These are phyloP conservation scores for Lampris megalopsis DNA, from an alignment of 2,113 vertebrate genomes.

Conservation along the genomic window DNA sequence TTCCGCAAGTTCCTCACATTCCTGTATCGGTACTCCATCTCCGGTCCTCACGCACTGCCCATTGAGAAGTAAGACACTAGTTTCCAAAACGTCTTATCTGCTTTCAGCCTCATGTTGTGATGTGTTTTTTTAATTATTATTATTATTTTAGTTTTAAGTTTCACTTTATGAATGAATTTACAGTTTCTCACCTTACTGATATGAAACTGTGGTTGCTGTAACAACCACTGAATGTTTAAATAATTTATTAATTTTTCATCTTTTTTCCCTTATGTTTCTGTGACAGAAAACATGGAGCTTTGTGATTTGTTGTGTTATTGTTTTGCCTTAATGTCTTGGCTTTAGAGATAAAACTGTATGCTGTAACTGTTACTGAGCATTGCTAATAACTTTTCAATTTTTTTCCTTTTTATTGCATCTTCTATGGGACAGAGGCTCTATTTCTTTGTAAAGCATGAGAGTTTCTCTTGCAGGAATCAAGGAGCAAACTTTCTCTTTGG, in stretches of 20 bases:
- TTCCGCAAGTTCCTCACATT: slow-evolving; percentile 99
- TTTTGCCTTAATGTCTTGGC: too few relatives aligned
- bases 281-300: too few relatives aligned
- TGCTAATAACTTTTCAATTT: too few relatives aligned
- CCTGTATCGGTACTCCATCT: slow-evolving; percentile 98
- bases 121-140: background rate
- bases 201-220: background rate
- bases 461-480: background rate
- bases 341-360: too few relatives aligned
- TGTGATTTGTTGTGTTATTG: too few relatives aligned
- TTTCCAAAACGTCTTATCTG: too few relatives aligned
- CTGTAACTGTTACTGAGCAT: too few relatives aligned
- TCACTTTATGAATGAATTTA: too few relatives aligned
- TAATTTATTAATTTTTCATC: too few relatives aligned
- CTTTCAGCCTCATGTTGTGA: background rate
- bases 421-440: background rate
- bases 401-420: too few relatives aligned
- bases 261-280: too few relatives aligned
- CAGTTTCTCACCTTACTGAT: background rate
- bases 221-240: background rate
- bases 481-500: background rate
- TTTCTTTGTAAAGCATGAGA: background rate
- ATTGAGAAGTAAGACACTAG: slow-evolving; percentile 94
- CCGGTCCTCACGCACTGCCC: slow-evolving; percentile 94
- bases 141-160: background rate